These are phyloP conservation scores for Beroe forskalii DNA, from an alignment of 37 sponge, comb jelly and placozoan species.

Conservation along the genomic window DNA sequence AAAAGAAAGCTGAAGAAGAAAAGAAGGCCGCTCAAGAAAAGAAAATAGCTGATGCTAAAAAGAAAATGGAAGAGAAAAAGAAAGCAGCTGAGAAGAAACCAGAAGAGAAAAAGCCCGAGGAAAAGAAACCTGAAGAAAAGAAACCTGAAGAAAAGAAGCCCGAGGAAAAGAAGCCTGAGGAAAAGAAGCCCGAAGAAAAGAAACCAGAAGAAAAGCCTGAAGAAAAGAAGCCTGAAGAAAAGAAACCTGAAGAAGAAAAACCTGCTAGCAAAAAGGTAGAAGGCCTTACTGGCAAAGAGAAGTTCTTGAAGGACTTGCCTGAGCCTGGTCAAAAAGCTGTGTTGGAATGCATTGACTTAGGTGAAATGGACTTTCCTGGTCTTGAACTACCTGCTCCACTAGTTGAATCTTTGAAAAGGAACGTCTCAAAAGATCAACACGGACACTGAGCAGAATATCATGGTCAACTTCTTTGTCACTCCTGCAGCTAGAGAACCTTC, in stretches of 20 bases:
- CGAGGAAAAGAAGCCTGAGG: slow-evolving; percentile 25
- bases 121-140: background rate
- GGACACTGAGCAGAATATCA: slow-evolving; percentile 18
- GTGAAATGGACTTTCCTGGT: slow-evolving; percentile 61
- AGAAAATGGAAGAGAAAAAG: slow-evolving; percentile 8
- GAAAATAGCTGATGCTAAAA: background rate
- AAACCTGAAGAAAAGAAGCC: background rate
- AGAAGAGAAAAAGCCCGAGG: slow-evolving; percentile 31
- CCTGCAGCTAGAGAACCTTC: slow-evolving; percentile 34
- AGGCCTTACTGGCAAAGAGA: slow-evolving; percentile 10
- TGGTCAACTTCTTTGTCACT: slow-evolving; percentile 34
- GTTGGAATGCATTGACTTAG: slow-evolving; percentile 4
- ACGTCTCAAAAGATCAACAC: slow-evolving; percentile 27
- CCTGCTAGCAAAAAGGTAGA: background rate
- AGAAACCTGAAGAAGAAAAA: background rate
- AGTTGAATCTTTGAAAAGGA: slow-evolving; percentile 18
- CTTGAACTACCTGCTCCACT: background rate
- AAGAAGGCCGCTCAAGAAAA: slow-evolving; percentile 12
- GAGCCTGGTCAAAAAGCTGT: background rate
- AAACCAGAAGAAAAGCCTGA: background rate
- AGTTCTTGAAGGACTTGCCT: slow-evolving; percentile 8
- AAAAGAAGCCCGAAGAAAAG: background rate
- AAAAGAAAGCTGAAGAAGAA: slow-evolving; percentile 10
- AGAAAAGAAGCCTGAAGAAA: background rate
- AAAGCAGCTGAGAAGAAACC: slow-evolving; percentile 15